These are phyloP conservation scores for Cyanistes caeruleus DNA, from an alignment of 2,113 vertebrate genomes.

Conservation along the genomic window DNA sequence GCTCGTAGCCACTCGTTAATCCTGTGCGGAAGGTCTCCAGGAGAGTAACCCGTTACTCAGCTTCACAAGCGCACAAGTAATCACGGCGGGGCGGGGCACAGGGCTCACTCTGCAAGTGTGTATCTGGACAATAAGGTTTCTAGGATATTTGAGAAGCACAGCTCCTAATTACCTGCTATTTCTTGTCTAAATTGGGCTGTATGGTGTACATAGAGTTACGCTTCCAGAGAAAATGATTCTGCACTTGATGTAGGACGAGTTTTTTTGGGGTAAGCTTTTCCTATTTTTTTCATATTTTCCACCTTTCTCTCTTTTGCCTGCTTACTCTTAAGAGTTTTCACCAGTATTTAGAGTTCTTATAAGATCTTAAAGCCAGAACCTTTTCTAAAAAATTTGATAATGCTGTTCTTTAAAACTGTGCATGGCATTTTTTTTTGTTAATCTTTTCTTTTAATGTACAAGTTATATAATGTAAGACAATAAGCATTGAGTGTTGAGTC, in stretches of 20 bases:
- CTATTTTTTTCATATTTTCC: neutral
- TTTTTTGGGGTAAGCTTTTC: constrained; percentile 10
- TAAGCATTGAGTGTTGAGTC: neutral
- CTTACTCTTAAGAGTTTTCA: neutral
- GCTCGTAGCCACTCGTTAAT: constrained; percentile 42
- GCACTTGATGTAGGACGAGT: neutral
- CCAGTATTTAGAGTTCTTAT: neutral
- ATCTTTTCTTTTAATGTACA: neutral
- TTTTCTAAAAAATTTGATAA: neutral
- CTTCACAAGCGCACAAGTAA: neutral
- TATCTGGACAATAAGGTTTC: neutral
- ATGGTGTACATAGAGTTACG: neutral
- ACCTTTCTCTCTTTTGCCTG: neutral
- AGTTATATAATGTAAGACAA: neutral
- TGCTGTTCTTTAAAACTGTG: neutral
- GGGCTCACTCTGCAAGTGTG: neutral
- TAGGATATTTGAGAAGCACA: neutral
- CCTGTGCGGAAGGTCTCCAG: constrained; percentile 35
- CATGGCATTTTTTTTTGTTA: neutral
- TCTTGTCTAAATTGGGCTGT: neutral
- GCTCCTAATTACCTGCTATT: neutral
- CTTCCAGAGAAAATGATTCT: constrained; percentile 6
- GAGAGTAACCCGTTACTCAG: neutral
- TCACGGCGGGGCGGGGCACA: fast-evolving
- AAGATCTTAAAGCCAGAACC: neutral